These are phyloP conservation scores for Dromaius novaehollandiae DNA, from an alignment of 2,113 vertebrate genomes.

Conservation along the genomic window DNA sequence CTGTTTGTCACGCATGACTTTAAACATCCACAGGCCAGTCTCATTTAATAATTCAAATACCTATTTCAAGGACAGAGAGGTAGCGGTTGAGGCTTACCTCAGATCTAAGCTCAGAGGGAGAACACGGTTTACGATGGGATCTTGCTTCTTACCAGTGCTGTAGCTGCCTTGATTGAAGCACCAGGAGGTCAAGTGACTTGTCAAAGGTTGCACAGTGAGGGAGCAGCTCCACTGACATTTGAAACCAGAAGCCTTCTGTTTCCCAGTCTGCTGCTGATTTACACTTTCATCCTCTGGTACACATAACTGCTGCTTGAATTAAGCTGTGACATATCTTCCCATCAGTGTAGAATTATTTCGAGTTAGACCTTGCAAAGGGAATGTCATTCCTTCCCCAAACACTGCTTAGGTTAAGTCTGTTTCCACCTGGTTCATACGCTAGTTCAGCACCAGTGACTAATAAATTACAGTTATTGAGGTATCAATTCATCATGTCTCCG, in stretches of 20 bases:
- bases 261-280: slow-evolving; percentile 56
- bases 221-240: slow-evolving; percentile 33
- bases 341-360: slow-evolving; percentile 48
- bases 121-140: background rate
- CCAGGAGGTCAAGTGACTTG: slow-evolving; percentile 22
- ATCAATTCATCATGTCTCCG: slow-evolving; percentile 64
- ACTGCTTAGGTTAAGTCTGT: rapidly evolving
- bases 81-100: background rate
- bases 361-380: slow-evolving; percentile 41
- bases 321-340: slow-evolving; percentile 51
- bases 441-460: slow-evolving; percentile 12
- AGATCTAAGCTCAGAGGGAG: background rate
- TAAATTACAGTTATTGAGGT: slow-evolving; percentile 59
- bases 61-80: background rate
- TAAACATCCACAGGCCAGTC: background rate
- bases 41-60: background rate
- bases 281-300: slow-evolving; percentile 57
- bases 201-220: slow-evolving; percentile 37
- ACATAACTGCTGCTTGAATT: slow-evolving; percentile 61
- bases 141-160: background rate
- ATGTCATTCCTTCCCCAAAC: background rate
- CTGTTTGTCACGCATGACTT: slow-evolving; percentile 49
- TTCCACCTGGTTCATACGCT: background rate
- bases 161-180: background rate
- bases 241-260: slow-evolving; percentile 42